Evolutionary conservation across 2,888 invertebrate genomes (phyloP).

Genomic region (Parasteatoda lunata): DNA sequence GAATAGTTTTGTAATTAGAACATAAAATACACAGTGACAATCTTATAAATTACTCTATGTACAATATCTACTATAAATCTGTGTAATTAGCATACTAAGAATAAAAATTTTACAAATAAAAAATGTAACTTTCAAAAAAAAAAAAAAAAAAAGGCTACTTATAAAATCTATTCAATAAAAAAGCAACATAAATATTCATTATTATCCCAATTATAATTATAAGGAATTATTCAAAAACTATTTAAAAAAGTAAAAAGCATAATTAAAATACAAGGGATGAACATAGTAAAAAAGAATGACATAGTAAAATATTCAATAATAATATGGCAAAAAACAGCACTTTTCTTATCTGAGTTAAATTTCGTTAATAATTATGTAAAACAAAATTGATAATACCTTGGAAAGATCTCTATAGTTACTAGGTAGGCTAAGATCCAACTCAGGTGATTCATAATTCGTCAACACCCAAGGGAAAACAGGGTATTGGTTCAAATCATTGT

Average conservation of each 20-base stretch:
- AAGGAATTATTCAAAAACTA: not conserved
- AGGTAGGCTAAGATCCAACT: conserved; percentile 95
- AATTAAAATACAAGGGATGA: not conserved
- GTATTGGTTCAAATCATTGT: conserved; percentile 99
- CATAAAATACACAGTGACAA: too few species aligned
- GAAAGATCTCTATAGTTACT: conserved; percentile 98
- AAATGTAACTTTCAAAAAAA: too few species aligned
- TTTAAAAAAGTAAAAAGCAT: not conserved
- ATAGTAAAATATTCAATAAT: too few species aligned
- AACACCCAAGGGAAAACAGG: conserved; percentile 99
- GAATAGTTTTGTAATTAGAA: too few species aligned
- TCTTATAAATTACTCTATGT: too few species aligned
- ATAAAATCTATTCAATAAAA: not conserved
- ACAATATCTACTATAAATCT: too few species aligned
- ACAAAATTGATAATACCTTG: conserved; percentile 79
- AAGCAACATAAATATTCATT: not conserved
- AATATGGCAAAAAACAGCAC: too few species aligned
- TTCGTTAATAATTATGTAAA: too few species aligned
- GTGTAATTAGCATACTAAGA: too few species aligned
- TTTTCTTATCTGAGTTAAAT: too few species aligned
- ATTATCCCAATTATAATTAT: not conserved
- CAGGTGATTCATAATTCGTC: conserved; percentile 97
- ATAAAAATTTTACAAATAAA: too few species aligned
- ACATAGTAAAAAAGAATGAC: not conserved
- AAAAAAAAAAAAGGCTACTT: not conserved